These are phyloP conservation scores for Esox niger DNA, from an alignment of 2,113 vertebrate genomes.

Conservation along the genomic window DNA sequence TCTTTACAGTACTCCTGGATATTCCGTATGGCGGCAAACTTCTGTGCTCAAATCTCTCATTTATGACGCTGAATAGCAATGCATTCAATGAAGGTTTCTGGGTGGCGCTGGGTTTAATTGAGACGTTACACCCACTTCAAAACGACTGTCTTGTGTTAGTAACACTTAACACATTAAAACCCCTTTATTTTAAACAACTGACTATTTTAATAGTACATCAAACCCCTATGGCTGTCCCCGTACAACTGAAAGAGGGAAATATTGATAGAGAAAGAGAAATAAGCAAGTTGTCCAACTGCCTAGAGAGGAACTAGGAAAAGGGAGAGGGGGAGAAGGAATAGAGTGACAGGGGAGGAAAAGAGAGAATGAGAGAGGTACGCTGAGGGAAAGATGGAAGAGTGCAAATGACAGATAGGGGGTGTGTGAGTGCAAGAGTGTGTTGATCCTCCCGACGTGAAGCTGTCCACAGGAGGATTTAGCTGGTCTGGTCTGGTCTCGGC, in stretches of 20 bases:
- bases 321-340: conserved; percentile 4
- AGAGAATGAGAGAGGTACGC: neutral
- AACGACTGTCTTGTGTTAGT: conserved; percentile 19
- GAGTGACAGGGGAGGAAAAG: neutral
- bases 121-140: conserved; percentile 39
- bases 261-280: neutral
- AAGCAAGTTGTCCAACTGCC: neutral
- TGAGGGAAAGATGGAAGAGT: neutral
- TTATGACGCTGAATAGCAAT: no score
- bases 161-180: conserved; percentile 33
- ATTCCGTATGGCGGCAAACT: neutral
- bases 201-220: neutral
- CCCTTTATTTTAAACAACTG: conserved; percentile 46
- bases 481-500: conserved; percentile 32
- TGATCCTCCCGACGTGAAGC: conserved; percentile 27
- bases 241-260: conserved; percentile 8
- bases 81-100: conserved; percentile 50
- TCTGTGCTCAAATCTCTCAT: neutral
- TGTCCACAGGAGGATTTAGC: conserved; percentile 46
- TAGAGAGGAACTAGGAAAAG: no score
- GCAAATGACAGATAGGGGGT: neutral
- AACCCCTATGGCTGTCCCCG: no score
- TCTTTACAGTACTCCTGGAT: neutral
- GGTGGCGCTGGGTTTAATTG: conserved; percentile 40
- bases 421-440: neutral